Percentiles rank a stretch among this genome's conserved stretches.
phyloP scores from a whole-genome alignment of 2,113 vertebrate species.

The Myocastor coypus region DNA sequence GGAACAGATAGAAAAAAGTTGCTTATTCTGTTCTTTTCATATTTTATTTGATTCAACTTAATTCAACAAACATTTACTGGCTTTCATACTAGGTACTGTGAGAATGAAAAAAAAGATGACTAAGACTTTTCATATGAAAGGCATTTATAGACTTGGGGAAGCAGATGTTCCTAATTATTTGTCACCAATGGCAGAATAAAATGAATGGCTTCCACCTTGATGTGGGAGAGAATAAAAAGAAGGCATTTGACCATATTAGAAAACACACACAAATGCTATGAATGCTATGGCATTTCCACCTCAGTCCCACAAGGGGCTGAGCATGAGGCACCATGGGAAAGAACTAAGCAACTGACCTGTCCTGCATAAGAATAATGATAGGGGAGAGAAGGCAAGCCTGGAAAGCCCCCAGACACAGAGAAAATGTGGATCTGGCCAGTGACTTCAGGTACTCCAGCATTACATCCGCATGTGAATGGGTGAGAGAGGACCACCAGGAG shows the following conservation, averaged over 20 bases:
- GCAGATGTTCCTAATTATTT: constrained; percentile 40
- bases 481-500: not conserved
- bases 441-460: not conserved
- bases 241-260: not conserved
- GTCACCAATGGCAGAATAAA: constrained; percentile 19
- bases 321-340: not conserved
- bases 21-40: constrained; percentile 31
- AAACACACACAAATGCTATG: not conserved
- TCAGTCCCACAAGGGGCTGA: not conserved
- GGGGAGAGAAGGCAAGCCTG: not conserved
- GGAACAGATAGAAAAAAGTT: constrained; percentile 16
- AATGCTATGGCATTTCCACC: not conserved
- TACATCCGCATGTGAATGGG: not conserved
- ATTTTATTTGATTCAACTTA: constrained; percentile 25
- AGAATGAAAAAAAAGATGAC: not conserved
- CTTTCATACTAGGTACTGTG: constrained; percentile 35
- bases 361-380: too few species aligned
- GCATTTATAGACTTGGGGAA: constrained; percentile 4
- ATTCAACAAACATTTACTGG: constrained; percentile 46
- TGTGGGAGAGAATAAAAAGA: not conserved
- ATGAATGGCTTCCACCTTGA: constrained; percentile 15
- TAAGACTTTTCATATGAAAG: constrained; percentile 33
- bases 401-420: not conserved
- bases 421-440: not conserved
- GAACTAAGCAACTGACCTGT: not conserved